Base-by-base conservation (phyloP, 2,797 vertebrate genomes). In the Austrolebias charrua region DNA sequence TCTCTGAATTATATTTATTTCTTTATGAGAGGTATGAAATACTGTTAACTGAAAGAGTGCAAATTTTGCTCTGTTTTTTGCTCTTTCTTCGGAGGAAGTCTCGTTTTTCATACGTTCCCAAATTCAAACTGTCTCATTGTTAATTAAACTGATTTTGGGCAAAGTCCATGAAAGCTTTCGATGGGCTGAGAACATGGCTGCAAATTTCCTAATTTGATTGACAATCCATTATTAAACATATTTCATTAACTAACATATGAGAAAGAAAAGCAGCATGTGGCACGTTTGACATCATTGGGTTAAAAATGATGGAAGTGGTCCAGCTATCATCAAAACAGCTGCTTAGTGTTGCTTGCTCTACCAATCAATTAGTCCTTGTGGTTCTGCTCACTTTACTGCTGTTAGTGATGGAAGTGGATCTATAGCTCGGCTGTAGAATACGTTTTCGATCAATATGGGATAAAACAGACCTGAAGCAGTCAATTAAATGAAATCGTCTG, bases 1-100 rank as follows among this genome's bases (percentile, higher is more conserved):
- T 65, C 61, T 63, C 66, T 66, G 54, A 76, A 81, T 84, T 75
- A 80, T 81, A 89, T 88, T 86, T 86, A 90, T 91, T 88, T 82
- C 72, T 79, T 76, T 75, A 84, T 84, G 80, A 88, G 79, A 24
- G 9, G 29, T 71, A 66, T 86, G 70, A 87, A 88, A 85, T 77
- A 70, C 65, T 80, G 78, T 86, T 83, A 79, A 83, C 81, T 49
- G 73, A 85, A 75, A 72, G 74, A 77, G 79, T 75, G 78, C 84
- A 73, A 81, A 74, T 86, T 40, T 88, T 71, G 67, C 63, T 55
- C 57, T 70, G 71, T 78, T 82, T 81, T 82, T 86, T 85, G 74
- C 66, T 54, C 70, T 79, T 77, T 77, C 66, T 50, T 42, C 40
- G n/a, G 35, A 46, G 49, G 53, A 65, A 18, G 47, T 31, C 45